phyloP scores from a whole-genome alignment of 2,888 invertebrate genomes.

The Macrosoma leucophasiata region DNA sequence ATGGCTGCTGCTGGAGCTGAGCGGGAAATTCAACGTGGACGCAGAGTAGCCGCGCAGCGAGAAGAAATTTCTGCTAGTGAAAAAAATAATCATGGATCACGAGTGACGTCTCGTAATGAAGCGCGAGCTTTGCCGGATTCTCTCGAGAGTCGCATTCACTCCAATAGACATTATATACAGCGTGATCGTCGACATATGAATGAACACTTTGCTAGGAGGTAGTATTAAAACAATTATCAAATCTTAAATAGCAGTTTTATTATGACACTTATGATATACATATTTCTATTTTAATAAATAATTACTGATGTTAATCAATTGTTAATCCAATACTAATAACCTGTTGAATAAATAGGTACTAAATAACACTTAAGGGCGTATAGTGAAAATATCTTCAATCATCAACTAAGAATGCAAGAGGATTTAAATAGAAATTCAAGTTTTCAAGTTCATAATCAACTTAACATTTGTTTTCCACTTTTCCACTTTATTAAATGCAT shows the following conservation, averaged over 20 bases:
- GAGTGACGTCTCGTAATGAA: constrained; percentile 71
- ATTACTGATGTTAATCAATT: too few relatives aligned
- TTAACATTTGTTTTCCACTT: too few relatives aligned
- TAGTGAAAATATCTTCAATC: background rate
- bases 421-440: too few relatives aligned
- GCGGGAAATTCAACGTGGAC: constrained; percentile 80
- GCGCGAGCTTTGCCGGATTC: constrained; percentile 78
- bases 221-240: too few relatives aligned
- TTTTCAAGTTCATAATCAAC: too few relatives aligned
- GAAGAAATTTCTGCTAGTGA: constrained; percentile 69
- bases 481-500: too few relatives aligned
- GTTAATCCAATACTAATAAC: background rate
- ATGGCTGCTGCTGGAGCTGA: constrained; percentile 89
- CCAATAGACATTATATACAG: constrained; percentile 94
- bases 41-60: constrained; percentile 78
- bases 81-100: constrained; percentile 78
- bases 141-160: constrained; percentile 88
- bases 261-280: too few relatives aligned
- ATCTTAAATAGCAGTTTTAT: too few relatives aligned
- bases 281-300: too few relatives aligned
- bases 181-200: constrained; percentile 87
- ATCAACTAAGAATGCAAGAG: background rate
- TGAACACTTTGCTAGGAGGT: constrained; percentile 86
- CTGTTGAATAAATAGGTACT: background rate
- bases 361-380: background rate